Conservation (phyloP, 37 sponge, comb jelly and placozoan genomes). For the Chondrilla cf. caribensis region DNA sequence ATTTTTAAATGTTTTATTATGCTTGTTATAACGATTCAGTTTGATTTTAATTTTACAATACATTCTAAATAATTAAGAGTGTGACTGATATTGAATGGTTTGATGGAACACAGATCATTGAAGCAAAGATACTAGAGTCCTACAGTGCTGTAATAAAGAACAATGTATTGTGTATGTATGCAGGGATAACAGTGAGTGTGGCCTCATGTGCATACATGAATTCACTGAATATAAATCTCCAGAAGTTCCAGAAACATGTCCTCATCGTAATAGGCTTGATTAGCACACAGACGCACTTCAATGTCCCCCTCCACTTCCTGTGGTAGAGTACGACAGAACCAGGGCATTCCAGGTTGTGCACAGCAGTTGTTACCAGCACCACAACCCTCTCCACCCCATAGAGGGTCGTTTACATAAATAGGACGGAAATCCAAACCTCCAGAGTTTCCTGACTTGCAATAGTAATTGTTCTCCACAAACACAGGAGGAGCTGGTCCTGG, state of each 20-base stretch:
- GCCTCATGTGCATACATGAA: too few relatives aligned
- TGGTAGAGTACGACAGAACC: slow-evolving; percentile 23
- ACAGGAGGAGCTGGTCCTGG: slow-evolving; percentile 11
- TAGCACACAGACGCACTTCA: slow-evolving; percentile 3
- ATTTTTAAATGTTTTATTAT: too few relatives aligned
- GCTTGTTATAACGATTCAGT: too few relatives aligned
- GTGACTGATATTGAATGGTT: too few relatives aligned
- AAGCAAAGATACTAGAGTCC: too few relatives aligned
- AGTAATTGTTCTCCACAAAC: slow-evolving; percentile 13
- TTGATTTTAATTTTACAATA: too few relatives aligned
- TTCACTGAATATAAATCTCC: slow-evolving; percentile 14
- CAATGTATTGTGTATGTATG: neutral
- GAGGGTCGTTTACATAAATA: slow-evolving; percentile 8
- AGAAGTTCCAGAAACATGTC: neutral
- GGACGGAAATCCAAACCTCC: neutral
- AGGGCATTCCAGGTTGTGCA: slow-evolving; percentile 12
- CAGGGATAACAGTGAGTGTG: neutral
- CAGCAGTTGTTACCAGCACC: slow-evolving; percentile 23
- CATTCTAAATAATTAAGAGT: too few relatives aligned
- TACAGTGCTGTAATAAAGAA: too few relatives aligned
- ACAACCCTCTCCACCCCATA: slow-evolving; percentile 36
- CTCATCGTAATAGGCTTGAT: neutral
- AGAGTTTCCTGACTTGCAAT: slow-evolving; percentile 27
- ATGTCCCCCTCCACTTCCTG: slow-evolving; percentile 19
- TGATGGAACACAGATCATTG: too few relatives aligned